A percentile compares a stretch with the other conserved stretches of the same genome.
These are phyloP conservation scores for Drosophila stalkeri DNA, from an alignment of 2,888 invertebrate species.

Conservation along the genomic window DNA sequence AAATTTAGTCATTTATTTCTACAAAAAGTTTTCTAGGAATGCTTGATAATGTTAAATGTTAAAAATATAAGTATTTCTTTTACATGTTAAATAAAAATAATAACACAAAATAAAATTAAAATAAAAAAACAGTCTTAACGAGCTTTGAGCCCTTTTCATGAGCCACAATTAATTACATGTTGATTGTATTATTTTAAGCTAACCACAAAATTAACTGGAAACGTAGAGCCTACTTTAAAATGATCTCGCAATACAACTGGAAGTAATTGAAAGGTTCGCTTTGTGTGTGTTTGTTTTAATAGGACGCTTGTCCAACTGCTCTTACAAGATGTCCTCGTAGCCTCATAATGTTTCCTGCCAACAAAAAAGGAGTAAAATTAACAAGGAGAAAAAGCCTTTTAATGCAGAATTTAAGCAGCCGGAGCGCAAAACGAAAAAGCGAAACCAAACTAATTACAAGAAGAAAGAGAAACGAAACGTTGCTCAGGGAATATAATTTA, in stretches of 20 bases:
- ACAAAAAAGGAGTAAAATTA: slow-evolving; percentile 2
- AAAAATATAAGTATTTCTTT: background rate
- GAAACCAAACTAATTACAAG: slow-evolving; percentile 63
- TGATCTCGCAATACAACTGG: slow-evolving; percentile 13
- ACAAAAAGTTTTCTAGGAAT: too few species aligned
- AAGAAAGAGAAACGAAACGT: slow-evolving; percentile 31
- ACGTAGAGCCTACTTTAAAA: background rate
- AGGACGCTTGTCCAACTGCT: slow-evolving; percentile 8
- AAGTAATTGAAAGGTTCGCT: slow-evolving; percentile 15
- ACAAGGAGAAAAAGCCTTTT: slow-evolving; percentile 12
- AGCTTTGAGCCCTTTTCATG: background rate
- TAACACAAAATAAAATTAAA: background rate
- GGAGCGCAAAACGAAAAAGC: slow-evolving; percentile 34
- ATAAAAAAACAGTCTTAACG: background rate
- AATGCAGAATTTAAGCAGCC: slow-evolving; percentile 32
- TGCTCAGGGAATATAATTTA: slow-evolving; percentile 66
- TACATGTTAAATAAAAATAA: background rate
- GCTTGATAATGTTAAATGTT: background rate
- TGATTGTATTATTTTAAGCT: background rate
- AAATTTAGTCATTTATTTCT: background rate
- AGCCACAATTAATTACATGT: background rate
- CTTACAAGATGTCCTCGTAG: slow-evolving; percentile 23
- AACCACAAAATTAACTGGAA: background rate
- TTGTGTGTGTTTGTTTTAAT: background rate
- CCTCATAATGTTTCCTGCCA: background rate